Percentiles rank a stretch among this genome's conserved stretches.
Evolutionary conservation across 2,113 vertebrate genomes (phyloP).

Genomic region (Lanius ludovicianus): DNA sequence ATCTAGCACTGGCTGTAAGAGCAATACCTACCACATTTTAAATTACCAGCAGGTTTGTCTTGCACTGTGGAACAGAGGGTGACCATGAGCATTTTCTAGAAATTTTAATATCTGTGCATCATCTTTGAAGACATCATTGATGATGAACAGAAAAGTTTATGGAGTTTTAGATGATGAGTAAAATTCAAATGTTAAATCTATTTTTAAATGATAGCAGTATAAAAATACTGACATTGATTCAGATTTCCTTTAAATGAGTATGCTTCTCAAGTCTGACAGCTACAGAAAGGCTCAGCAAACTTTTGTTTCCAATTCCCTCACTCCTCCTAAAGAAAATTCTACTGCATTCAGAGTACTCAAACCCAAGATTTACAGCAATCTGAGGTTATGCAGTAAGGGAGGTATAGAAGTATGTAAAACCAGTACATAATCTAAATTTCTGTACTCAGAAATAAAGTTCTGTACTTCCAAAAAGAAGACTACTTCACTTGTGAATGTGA

Average conservation of each 20-base stretch:
- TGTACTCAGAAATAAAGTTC: background rate
- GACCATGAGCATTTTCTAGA: background rate
- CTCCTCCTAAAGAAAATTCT: background rate
- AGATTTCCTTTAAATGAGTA: background rate
- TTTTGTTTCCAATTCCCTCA: background rate
- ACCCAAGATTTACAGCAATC: background rate
- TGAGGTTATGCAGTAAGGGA: background rate
- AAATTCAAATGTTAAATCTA: background rate
- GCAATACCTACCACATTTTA: background rate
- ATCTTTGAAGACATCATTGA: background rate
- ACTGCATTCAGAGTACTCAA: background rate
- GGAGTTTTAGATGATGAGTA: background rate
- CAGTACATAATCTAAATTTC: background rate
- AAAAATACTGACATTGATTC: background rate
- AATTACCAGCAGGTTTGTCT: background rate
- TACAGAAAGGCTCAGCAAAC: background rate
- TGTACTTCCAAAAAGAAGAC: background rate
- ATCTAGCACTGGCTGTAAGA: background rate
- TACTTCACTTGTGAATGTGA: background rate
- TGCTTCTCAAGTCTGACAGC: background rate
- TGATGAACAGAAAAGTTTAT: background rate
- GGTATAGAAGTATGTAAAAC: background rate
- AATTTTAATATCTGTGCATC: background rate
- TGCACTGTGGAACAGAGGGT: background rate
- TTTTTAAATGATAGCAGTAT: background rate